These are phyloP conservation scores for Aptenodytes forsteri DNA, from an alignment of 2,113 vertebrate genomes.

Conservation along the genomic window DNA sequence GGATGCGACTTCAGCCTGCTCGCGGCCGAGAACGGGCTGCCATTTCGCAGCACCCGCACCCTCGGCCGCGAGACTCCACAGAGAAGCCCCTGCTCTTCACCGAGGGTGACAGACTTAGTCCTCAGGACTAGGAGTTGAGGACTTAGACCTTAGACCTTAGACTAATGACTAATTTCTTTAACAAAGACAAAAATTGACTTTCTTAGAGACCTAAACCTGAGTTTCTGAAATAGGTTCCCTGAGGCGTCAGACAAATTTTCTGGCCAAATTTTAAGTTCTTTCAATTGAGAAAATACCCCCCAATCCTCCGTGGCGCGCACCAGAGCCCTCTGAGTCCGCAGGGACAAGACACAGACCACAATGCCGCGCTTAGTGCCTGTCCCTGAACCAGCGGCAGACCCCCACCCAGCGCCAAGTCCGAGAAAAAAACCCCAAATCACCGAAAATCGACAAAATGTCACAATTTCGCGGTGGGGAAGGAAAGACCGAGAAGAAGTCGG, in stretches of 20 bases:
- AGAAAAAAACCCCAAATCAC: neutral
- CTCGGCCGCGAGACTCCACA: accelerated
- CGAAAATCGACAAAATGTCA: neutral
- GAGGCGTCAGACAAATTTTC: neutral
- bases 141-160: neutral
- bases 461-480: neutral
- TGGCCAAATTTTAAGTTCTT: neutral
- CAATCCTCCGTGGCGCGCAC: accelerated
- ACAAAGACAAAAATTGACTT: neutral
- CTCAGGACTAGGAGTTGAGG: neutral
- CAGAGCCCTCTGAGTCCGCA: neutral
- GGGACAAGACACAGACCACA: neutral
- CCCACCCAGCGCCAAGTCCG: neutral
- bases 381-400: accelerated
- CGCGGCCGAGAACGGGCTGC: accelerated
- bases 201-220: neutral
- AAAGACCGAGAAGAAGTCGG: neutral
- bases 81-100: neutral
- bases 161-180: neutral
- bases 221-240: neutral
- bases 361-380: accelerated
- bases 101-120: neutral
- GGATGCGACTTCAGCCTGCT: accelerated
- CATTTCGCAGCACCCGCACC: accelerated
- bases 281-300: neutral